A percentile compares a stretch with the other conserved stretches of the same genome.
These are phyloP conservation scores for Endomychus coccineus DNA, from an alignment of 2,888 invertebrate species.

Conservation along the genomic window DNA sequence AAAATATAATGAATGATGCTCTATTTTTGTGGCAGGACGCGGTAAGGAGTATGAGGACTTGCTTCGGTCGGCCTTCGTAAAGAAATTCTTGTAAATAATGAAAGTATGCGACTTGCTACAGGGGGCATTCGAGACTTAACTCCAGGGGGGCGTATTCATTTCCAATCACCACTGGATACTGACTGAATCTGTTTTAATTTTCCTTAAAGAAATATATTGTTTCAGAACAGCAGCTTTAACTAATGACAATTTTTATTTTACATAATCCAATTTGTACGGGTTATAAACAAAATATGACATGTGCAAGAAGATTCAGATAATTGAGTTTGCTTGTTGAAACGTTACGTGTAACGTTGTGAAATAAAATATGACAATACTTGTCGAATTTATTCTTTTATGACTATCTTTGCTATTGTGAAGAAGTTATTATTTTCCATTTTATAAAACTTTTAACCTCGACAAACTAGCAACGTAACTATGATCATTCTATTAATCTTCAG, in stretches of 20 bases:
- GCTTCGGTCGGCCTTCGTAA: slow-evolving; percentile 34
- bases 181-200: slow-evolving; percentile 41
- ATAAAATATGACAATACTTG: no score
- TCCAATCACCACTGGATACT: slow-evolving; percentile 46
- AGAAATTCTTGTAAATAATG: slow-evolving; percentile 41
- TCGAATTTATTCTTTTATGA: no score
- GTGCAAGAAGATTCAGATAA: no score
- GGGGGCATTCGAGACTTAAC: slow-evolving; percentile 39
- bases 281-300: no score
- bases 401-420: no score
- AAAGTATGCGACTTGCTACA: slow-evolving; percentile 41
- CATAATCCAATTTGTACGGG: slow-evolving; percentile 14
- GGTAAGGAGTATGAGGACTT: slow-evolving; percentile 14
- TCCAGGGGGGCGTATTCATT: slow-evolving; percentile 43
- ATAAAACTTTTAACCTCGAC: no score
- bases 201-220: slow-evolving; percentile 42
- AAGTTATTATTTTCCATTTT: no score
- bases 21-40: slow-evolving; percentile 10
- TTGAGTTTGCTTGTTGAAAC: not conserved
- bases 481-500: no score
- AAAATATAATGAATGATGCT: slow-evolving; percentile 14
- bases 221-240: slow-evolving; percentile 31
- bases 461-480: no score
- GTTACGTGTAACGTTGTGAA: not conserved
- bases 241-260: slow-evolving; percentile 15